phyloP scores from a whole-genome alignment of 2,888 invertebrate species.

The Drosophila anomelani region DNA sequence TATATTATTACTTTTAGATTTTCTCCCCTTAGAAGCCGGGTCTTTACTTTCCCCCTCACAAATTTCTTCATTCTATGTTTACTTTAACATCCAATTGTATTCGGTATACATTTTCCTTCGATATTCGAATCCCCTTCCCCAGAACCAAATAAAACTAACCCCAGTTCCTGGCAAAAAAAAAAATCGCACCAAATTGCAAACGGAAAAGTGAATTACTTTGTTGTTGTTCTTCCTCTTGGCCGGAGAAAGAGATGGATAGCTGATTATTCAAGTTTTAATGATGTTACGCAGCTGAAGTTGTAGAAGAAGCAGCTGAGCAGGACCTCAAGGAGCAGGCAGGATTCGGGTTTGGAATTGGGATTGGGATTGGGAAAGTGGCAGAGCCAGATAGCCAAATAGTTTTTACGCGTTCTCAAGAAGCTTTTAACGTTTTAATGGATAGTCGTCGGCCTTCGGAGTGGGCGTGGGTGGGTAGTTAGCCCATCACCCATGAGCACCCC shows the following conservation, averaged over 20 bases:
- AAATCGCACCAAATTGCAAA: slow-evolving; percentile 42
- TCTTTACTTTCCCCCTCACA: background rate
- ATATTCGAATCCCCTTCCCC: slow-evolving; percentile 5
- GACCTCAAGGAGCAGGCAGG: slow-evolving; percentile 15
- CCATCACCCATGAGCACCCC: background rate
- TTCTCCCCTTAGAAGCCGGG: background rate
- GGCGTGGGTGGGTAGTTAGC: slow-evolving; percentile 6
- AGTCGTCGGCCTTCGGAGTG: slow-evolving; percentile 51
- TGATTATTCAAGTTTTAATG: slow-evolving; percentile 78
- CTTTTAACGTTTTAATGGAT: slow-evolving; percentile 79
- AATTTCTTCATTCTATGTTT: slow-evolving; percentile 6
- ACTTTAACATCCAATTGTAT: slow-evolving; percentile 24
- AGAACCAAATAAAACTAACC: slow-evolving; percentile 33
- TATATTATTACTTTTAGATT: background rate
- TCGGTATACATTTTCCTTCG: background rate
- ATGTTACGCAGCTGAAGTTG: slow-evolving; percentile 48
- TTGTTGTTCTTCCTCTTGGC: slow-evolving; percentile 24
- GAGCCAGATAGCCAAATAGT: slow-evolving; percentile 59
- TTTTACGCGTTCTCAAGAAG: slow-evolving; percentile 78
- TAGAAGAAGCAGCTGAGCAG: slow-evolving; percentile 5
- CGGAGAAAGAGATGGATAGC: slow-evolving; percentile 35
- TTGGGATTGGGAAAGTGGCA: slow-evolving; percentile 28
- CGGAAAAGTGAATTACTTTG: slow-evolving; percentile 52
- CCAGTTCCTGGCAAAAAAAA: background rate
- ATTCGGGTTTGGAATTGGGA: background rate